Conservation (phyloP, 2,888 invertebrate species). For the Diarsia rubi region DNA sequence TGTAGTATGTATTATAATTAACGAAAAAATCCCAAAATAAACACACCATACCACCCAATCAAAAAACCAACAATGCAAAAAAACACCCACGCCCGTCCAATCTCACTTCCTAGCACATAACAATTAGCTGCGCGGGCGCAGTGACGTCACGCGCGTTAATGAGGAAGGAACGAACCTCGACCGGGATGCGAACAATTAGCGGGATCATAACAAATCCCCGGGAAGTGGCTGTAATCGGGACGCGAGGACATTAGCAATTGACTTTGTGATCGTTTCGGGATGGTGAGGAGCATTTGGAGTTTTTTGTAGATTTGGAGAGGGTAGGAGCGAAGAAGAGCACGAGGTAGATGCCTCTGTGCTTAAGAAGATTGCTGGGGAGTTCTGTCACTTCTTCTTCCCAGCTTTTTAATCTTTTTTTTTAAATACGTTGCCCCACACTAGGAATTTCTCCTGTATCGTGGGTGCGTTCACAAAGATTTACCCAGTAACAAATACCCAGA, state of each 20-base stretch:
- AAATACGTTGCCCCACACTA: too few species aligned
- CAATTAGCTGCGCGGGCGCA: constrained; percentile 67
- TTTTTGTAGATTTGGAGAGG: not conserved
- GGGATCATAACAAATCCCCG: constrained; percentile 90
- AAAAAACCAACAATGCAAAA: constrained; percentile 35
- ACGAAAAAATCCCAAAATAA: not conserved
- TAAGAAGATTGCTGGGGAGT: too few species aligned
- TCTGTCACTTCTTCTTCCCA: too few species aligned
- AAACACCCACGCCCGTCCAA: constrained; percentile 44
- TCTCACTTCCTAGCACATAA: constrained; percentile 66
- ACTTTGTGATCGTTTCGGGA: constrained; percentile 54
- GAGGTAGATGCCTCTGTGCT: not conserved
- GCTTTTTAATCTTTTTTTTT: too few species aligned
- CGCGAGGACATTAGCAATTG: constrained; percentile 76
- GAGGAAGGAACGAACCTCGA: constrained; percentile 89
- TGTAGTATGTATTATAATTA: not conserved
- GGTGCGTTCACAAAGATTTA: too few species aligned
- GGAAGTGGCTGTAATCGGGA: constrained; percentile 82
- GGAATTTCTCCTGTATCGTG: too few species aligned
- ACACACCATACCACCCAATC: constrained; percentile 8
- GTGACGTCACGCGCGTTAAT: constrained; percentile 80
- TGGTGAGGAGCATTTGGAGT: not conserved
- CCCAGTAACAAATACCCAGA: too few species aligned
- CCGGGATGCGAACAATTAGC: constrained; percentile 89
- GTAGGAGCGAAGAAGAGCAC: not conserved